Conservation (phyloP, 2,113 vertebrate species). For the Columba janthina region DNA sequence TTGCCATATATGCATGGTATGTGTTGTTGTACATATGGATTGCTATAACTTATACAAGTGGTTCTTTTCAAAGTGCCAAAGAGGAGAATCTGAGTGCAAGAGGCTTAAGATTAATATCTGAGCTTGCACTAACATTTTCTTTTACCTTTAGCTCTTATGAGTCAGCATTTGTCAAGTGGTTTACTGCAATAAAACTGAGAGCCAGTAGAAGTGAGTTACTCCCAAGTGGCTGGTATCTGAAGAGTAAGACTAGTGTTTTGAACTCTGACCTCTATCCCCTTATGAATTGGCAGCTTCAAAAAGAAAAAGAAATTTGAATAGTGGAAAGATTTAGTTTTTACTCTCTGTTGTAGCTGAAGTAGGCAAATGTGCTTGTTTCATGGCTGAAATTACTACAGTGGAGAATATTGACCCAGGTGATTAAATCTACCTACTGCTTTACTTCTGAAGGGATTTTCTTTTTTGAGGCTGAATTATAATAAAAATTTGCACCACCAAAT, state of each 20-base stretch:
- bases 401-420: not conserved
- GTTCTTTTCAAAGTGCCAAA: not conserved
- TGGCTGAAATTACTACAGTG: not conserved
- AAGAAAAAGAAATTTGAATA: not conserved
- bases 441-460: not conserved
- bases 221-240: slow-evolving; percentile 23
- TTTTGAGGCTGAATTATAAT: not conserved
- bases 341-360: not conserved
- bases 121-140: not conserved
- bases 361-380: not conserved
- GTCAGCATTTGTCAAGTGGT: not conserved
- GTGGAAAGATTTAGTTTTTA: not conserved
- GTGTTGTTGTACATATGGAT: not conserved
- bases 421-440: not conserved
- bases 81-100: not conserved
- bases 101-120: not conserved
- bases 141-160: not conserved
- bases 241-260: slow-evolving; percentile 25
- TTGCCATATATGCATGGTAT: not conserved
- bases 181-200: slow-evolving; percentile 25
- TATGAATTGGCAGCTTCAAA: slow-evolving; percentile 35
- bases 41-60: not conserved
- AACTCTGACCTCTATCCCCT: slow-evolving; percentile 35
- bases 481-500: not conserved
- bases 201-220: not conserved